Evolutionary conservation across 1,140 invertebrate genomes (phyloP), one percentile per base, ranked within the genome.

Genomic region (Carposina sasakii): DNA sequence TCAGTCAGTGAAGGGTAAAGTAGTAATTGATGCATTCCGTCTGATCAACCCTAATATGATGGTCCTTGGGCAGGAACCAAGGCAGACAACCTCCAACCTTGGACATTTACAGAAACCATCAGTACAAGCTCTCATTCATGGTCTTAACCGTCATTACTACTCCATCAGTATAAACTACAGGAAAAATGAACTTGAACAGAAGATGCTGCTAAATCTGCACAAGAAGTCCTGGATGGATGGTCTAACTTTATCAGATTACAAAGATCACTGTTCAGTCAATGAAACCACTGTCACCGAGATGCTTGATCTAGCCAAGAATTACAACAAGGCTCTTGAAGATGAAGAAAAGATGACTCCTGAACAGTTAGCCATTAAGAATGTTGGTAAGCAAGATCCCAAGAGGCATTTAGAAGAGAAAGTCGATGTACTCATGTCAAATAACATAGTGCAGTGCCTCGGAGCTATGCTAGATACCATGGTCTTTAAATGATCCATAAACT

Each of bases 181-280:
- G 48, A 99, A 99, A 83, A 99, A 99, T 87, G 96, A 99, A 84
- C 82, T 99, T 39, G 98, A 99, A 85, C 98, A 99, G 74, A 99
- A 98, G 88, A 99, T 99, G 98, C 86, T 99, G 28, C 84, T 99
- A 21, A 99, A 99, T 88, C 87, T 99, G 36, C 96, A 99, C 77
- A 99, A 99, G 86, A 98, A 99, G 82, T 98, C 96, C 1, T 99
- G 98, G 98, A 98, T 98, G 90, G 98, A 99, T 86, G 98, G 98
- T 16, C 89, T 99, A 2, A 96, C 92, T 19, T 86, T 99, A 36
- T 90, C 96, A 41, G 96, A 99, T 85, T 99, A 99, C 85, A 91
- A 94, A 47, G 93, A 97, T 39, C 98, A 99, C 73, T 97, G 96
- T 85, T 90, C 91, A 50, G 88, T 94, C 1, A 96, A 96, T 77